A percentile compares a stretch with the other conserved stretches of the same genome.
Evolutionary conservation across 2,113 vertebrate species (phyloP).

Genomic region (Dasyprocta punctata): DNA sequence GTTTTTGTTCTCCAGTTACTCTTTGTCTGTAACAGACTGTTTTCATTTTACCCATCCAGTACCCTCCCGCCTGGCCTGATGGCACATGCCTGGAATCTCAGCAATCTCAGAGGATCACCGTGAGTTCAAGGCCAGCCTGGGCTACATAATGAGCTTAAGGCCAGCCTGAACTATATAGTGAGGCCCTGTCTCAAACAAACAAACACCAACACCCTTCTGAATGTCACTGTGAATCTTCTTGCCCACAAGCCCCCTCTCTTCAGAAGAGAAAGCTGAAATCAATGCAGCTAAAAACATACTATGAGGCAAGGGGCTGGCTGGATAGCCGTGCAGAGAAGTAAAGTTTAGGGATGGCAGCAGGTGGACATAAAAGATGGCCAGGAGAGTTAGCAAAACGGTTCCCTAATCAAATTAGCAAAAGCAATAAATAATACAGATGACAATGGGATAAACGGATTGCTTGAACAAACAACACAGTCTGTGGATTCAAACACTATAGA

Average conservation of each 20-base stretch:
- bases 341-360: too few relatives aligned
- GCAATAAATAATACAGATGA: too few relatives aligned
- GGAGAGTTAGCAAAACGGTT: neutral
- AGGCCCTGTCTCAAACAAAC: neutral
- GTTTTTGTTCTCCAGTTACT: neutral
- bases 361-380: neutral
- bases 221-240: neutral
- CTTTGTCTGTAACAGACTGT: neutral
- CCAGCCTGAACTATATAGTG: neutral
- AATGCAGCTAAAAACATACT: neutral
- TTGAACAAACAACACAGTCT: neutral
- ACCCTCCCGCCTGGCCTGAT: neutral
- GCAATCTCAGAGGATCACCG: neutral
- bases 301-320: fast-evolving
- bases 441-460: fast-evolving
- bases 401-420: neutral
- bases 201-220: neutral
- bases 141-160: neutral
- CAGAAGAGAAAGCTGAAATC: neutral
- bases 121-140: neutral
- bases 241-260: neutral
- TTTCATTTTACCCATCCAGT: neutral
- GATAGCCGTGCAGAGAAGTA: neutral
- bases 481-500: neutral
- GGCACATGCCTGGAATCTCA: neutral